A percentile compares a stretch with the other conserved stretches of the same genome.
phyloP scores from a whole-genome alignment of 2,888 invertebrate species.

The Drosophila stalkeri region DNA sequence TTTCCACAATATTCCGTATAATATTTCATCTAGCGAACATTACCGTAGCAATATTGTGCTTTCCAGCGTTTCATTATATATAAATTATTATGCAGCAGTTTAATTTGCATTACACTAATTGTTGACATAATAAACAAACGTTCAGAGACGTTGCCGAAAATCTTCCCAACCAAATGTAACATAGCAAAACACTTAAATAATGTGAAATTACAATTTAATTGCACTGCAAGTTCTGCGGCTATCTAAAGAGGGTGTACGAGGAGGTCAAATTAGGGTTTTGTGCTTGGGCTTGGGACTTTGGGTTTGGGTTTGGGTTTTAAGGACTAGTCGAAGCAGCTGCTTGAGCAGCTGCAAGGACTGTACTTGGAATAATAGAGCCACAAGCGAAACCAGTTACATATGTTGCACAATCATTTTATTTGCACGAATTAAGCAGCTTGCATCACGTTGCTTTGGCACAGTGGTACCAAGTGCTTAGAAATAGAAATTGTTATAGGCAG shows the following conservation, averaged over 20 bases:
- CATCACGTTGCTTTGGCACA: constrained; percentile 47
- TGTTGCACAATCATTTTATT: constrained; percentile 81
- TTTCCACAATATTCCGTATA: too few species aligned
- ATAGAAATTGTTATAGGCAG: not conserved
- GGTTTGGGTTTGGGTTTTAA: not conserved
- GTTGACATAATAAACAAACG: constrained; percentile 69
- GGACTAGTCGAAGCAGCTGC: constrained; percentile 20
- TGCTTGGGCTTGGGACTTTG: not conserved
- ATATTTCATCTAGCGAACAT: not conserved
- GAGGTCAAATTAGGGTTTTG: not conserved
- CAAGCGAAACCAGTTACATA: constrained; percentile 60
- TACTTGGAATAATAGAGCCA: constrained; percentile 68
- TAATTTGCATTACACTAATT: constrained; percentile 64
- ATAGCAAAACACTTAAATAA: constrained; percentile 76
- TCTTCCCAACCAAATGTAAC: constrained; percentile 56
- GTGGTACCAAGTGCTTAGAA: constrained; percentile 31
- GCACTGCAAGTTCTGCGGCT: constrained; percentile 72
- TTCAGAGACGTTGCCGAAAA: constrained; percentile 23
- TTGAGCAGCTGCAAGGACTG: constrained; percentile 57
- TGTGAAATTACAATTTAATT: constrained; percentile 77
- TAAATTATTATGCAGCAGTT: constrained; percentile 29
- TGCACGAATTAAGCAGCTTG: constrained; percentile 74
- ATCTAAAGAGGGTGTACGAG: not conserved
- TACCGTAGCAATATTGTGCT: constrained; percentile 18
- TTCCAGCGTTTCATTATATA: constrained; percentile 16